Base-by-base conservation (phyloP, 2,113 vertebrate species). In the Corynorhinus townsendii region DNA sequence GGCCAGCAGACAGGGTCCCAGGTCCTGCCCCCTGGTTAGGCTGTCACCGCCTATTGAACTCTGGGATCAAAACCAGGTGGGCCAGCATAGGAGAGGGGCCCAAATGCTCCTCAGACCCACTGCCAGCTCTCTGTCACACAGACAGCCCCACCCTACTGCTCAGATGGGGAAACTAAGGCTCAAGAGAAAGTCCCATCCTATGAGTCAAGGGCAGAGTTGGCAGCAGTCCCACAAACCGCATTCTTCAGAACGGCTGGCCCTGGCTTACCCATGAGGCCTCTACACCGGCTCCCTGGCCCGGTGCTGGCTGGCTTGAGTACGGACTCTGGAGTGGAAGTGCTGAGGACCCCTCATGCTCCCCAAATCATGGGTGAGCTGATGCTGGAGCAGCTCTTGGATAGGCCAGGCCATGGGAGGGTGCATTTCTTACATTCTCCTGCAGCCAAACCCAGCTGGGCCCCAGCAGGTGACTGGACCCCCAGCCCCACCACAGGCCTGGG, bases 261-360 rank as follows among this genome's bases (percentile, higher is more conserved):
- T 45, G 64, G 28, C 9, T 30, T 22, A 17, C 38, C 20, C 2
- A 11, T 0, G 22, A 0, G 12, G 54, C 14, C 33, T 33, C 66
- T 3, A 0, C 11, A 4, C 35, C 4, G 0, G n/a, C 11, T n/a
- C 20, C 40, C 38, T 1, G 5, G 15, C 17, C 9, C 1, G 26
- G 20, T 9, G 20, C 45, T 4, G 56, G 71, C 45, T 66, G 56
- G 20, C 28, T 45, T 24, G n/a, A 40, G 43, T 3, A 19, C 49
- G 40, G 62, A 40, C 40, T 47, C 16, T 0, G 6, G 75, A 52
- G 11, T 1, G 5, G 28, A 84, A 40, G 10, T 43, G 5, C 14
- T n/a, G n/a, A 14, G 30, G 33, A 11, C n/a, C 19, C 52, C 11
- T n/a, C 11, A 2, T 24, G 17, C 64, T 47, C 24, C 83, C 38